Evolutionary conservation across 2,888 invertebrate species (phyloP).

Genomic region (Merodon equestris): DNA sequence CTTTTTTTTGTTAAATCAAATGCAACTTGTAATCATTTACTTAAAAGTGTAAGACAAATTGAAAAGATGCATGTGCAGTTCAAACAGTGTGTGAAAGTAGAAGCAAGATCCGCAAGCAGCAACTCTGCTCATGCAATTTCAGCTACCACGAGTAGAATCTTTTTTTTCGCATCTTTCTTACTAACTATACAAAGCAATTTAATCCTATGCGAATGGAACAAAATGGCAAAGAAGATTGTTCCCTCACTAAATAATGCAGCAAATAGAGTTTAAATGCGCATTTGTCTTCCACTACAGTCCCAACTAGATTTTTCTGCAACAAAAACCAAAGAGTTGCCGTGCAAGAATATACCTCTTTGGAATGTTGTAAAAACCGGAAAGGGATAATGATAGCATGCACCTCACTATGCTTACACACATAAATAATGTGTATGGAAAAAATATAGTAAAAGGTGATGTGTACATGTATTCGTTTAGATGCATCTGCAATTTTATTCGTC

Average conservation of each 20-base stretch:
- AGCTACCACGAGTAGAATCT: constrained; percentile 22
- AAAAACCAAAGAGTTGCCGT: constrained; percentile 62
- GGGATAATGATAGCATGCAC: constrained; percentile 67
- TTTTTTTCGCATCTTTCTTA: neutral
- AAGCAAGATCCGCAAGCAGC: too few relatives aligned
- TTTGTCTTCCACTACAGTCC: constrained; percentile 61
- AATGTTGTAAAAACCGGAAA: constrained; percentile 68
- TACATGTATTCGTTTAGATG: neutral
- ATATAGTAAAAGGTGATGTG: constrained; percentile 15
- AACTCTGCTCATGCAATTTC: too few relatives aligned
- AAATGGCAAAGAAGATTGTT: neutral
- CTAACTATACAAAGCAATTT: too few relatives aligned
- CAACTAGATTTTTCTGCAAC: constrained; percentile 42
- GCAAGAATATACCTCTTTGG: constrained; percentile 64
- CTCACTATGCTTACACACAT: constrained; percentile 29
- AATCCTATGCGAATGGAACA: neutral
- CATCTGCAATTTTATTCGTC: constrained; percentile 44
- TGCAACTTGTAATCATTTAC: too few relatives aligned
- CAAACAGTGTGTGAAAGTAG: too few relatives aligned
- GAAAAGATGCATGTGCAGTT: too few relatives aligned
- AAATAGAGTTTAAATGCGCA: constrained; percentile 67
- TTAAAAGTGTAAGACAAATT: too few relatives aligned
- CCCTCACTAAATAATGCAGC: constrained; percentile 18
- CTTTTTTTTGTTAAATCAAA: too few relatives aligned
- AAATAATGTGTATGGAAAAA: too few relatives aligned